Base-by-base conservation (phyloP, 2,113 vertebrate genomes). In the Cyphomyrus discorhynchus region DNA sequence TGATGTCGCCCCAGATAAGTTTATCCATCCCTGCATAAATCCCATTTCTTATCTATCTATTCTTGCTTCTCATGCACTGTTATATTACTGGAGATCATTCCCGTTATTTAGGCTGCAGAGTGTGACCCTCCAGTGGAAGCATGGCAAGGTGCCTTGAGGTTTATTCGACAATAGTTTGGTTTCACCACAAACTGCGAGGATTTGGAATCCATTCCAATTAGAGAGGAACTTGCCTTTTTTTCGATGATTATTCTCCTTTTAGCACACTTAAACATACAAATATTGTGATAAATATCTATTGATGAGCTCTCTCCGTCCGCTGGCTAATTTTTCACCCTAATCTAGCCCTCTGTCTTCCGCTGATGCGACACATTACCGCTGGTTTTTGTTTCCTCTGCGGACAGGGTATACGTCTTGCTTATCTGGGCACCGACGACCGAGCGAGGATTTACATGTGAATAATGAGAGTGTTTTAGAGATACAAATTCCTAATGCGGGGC, bases 371-470 rank as follows among this genome's bases (percentile, higher is more conserved):
- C 87, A 88, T 88, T 88, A 88, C 56, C 42, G 31, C n/a, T 11
- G 53, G 87, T 88, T 88, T 88, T 80, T 58, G 35, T 88, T 88
- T 27, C 42, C 4, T 17, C 17, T 24, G 53, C 4, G 7, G 87
- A 88, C 87, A 88, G 87, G 35, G 87, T 50, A 88, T 88, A 66
- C 10, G 56, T 88, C 87, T 88, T 88, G 87, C 87, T 88, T 88
- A 88, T 88, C 87, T 58, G 56, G 87, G 87, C 39, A n/a, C 56
- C 8, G 56, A 45, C 39, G 87, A 66, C 49, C 31, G 87, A 66
- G 39, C 13, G 19, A 19, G 56, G 53, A 88, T 88, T 88, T 88
- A 88, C 53, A 88, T 66, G 87, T 88, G 87, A 88, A 88, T 88
- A 88, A 88, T 88, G 87, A 58, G 87, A 31, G 52, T 66, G 87